Evolutionary conservation across 2,113 vertebrate genomes (phyloP).

Genomic region (Semnornis frantzii): DNA sequence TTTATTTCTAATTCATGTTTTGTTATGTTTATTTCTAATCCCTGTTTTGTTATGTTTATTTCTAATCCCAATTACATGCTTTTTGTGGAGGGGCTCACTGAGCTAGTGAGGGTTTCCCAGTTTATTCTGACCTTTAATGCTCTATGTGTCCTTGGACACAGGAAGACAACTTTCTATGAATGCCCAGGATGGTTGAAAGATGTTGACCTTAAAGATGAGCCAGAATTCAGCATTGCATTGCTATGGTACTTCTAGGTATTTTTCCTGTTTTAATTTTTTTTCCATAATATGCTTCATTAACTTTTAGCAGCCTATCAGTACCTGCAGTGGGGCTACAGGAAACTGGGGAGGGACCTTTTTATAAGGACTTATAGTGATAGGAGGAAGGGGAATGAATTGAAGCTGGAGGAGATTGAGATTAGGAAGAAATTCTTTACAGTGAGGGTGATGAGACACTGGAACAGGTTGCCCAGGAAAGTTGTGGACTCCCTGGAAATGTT

Average conservation of each 20-base stretch:
- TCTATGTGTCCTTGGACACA: not conserved
- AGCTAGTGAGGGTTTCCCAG: not conserved
- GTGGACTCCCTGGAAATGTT: no score
- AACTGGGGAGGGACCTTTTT: no score
- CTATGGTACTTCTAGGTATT: not conserved
- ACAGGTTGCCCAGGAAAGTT: no score
- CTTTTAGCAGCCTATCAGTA: not conserved
- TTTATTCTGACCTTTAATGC: not conserved
- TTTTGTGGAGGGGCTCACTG: not conserved
- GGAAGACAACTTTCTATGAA: not conserved
- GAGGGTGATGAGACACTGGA: no score
- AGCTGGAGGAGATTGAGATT: no score
- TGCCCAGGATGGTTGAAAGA: not conserved
- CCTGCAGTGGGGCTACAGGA: no score
- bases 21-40: not conserved
- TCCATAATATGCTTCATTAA: not conserved
- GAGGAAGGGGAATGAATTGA: no score
- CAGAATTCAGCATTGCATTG: not conserved
- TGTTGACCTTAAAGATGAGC: not conserved
- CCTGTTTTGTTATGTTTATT: no score
- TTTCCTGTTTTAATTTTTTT: not conserved
- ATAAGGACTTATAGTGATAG: no score
- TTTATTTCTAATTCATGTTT: no score
- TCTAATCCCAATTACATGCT: not conserved
- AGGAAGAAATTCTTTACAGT: no score